Percentiles rank a stretch among this genome's conserved stretches.
Evolutionary conservation across 1,140 invertebrate species (phyloP).

Genomic region (Diachasma alloeum): DNA sequence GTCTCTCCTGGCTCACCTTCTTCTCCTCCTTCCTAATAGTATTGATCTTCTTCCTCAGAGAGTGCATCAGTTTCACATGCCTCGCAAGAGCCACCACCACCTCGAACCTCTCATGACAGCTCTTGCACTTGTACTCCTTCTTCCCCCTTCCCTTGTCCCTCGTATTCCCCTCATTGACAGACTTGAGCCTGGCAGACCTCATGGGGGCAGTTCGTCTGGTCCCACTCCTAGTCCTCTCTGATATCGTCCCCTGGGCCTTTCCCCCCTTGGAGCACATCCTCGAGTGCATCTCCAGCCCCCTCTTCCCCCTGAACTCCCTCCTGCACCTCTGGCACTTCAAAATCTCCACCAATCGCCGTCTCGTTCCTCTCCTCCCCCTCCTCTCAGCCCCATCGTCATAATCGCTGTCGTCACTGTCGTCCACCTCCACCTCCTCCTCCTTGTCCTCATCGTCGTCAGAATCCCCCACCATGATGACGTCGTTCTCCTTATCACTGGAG

Average conservation of each 20-base stretch:
- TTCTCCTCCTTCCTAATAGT: background rate
- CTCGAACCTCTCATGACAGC: slow-evolving; percentile 57
- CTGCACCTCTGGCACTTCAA: slow-evolving; percentile 29
- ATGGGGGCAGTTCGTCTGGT: slow-evolving; percentile 22
- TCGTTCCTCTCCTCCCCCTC: slow-evolving; percentile 19
- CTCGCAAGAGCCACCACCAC: slow-evolving; percentile 56
- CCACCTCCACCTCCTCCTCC: slow-evolving; percentile 39
- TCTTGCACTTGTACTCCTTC: slow-evolving; percentile 55
- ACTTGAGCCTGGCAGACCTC: background rate
- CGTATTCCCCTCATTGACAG: background rate
- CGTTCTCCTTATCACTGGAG: slow-evolving; percentile 63
- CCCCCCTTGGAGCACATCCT: background rate
- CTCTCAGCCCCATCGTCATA: slow-evolving; percentile 26
- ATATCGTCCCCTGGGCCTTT: background rate
- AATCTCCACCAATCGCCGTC: background rate
- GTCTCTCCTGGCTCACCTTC: background rate
- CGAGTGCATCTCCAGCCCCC: background rate
- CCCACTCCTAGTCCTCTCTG: background rate
- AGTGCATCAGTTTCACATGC: slow-evolving; percentile 53
- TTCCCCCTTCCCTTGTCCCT: background rate
- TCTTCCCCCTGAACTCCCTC: background rate
- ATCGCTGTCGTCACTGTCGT: slow-evolving; percentile 33
- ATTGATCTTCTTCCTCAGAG: background rate
- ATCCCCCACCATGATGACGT: slow-evolving; percentile 60
- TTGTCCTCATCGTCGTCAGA: slow-evolving; percentile 46